Percentiles rank a stretch among this genome's conserved stretches.
Evolutionary conservation across 1,140 invertebrate species (phyloP).

Genomic region (Aphelinus certus): DNA sequence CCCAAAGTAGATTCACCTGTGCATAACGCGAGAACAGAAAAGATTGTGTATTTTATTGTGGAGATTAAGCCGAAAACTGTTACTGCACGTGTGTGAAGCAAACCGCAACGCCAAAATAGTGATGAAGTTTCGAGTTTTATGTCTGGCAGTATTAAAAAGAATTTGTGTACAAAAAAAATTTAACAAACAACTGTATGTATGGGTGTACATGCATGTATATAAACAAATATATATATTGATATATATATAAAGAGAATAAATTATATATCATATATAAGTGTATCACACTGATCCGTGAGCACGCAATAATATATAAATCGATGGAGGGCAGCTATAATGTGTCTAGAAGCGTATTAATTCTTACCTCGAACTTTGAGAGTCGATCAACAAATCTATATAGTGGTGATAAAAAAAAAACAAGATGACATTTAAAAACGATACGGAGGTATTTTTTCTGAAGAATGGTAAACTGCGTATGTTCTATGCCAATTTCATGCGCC

Average conservation of each 20-base stretch:
- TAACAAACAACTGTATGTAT: conserved; percentile 27
- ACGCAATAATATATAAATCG: conserved; percentile 8
- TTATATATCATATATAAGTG: too few relatives aligned
- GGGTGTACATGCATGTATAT: conserved; percentile 31
- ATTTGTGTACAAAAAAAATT: conserved; percentile 36
- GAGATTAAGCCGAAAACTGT: neutral
- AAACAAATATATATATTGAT: too few relatives aligned
- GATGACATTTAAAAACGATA: neutral
- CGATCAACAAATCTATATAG: too few relatives aligned
- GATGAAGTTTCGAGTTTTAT: conserved; percentile 3
- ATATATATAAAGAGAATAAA: too few relatives aligned
- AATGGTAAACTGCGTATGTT: conserved; percentile 12
- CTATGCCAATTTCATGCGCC: conserved; percentile 30
- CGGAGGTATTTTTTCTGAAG: neutral
- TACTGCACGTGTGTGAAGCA: neutral
- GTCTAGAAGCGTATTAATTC: conserved; percentile 14
- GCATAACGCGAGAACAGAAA: conserved; percentile 13
- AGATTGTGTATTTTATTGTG: conserved; percentile 17
- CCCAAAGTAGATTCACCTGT: conserved; percentile 14
- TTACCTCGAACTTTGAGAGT: too few relatives aligned
- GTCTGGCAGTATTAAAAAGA: neutral
- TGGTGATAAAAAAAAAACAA: neutral
- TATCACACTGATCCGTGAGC: conserved; percentile 18
- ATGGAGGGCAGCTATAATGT: neutral
- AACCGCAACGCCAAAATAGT: conserved; percentile 21